phyloP scores from a whole-genome alignment of 2,113 vertebrate genomes.

The Chionomys nivalis region DNA sequence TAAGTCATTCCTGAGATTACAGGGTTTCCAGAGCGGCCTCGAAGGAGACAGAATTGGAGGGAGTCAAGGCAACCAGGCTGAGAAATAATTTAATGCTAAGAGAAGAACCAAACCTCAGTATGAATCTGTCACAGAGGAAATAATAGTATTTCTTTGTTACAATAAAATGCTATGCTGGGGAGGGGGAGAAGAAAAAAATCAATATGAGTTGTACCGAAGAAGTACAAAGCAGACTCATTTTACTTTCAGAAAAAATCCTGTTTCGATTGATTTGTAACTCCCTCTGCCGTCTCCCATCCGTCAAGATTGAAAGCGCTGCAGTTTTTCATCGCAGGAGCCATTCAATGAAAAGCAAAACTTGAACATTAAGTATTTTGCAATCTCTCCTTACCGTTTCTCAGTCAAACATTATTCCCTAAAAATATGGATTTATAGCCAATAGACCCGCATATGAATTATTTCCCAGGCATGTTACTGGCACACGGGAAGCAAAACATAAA shows the following conservation, averaged over 20 bases:
- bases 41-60: background rate
- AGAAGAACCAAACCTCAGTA: background rate
- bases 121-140: background rate
- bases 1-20: background rate
- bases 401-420: background rate
- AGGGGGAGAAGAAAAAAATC: background rate
- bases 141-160: background rate
- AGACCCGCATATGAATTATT: conserved; percentile 30
- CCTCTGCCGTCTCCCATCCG: conserved; percentile 30
- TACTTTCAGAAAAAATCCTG: conserved; percentile 46
- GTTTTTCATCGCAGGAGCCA: conserved; percentile 57
- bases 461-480: background rate
- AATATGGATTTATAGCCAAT: background rate
- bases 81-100: background rate
- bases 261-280: conserved; percentile 47
- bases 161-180: background rate
- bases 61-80: background rate
- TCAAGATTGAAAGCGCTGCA: conserved; percentile 50
- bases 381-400: conserved; percentile 50
- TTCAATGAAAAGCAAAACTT: conserved; percentile 67
- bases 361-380: conserved; percentile 52
- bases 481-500: background rate
- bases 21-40: background rate
- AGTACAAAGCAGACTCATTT: conserved; percentile 36
- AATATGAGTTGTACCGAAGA: conserved; percentile 17